Conservation (phyloP, 2,797 vertebrate species). For the Oophaga sylvatica region DNA sequence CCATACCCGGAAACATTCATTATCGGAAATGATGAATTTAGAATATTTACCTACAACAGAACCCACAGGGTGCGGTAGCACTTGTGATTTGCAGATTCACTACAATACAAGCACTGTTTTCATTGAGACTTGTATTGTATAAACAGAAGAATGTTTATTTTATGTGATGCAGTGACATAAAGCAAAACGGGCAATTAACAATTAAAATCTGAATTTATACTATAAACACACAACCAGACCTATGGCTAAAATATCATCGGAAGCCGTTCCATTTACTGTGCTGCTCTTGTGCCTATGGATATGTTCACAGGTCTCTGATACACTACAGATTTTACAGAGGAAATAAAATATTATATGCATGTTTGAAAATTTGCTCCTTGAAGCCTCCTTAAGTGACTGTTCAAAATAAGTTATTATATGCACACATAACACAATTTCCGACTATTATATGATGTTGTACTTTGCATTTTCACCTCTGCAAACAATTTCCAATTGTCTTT, state of each 20-base stretch:
- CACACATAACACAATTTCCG: too few relatives aligned
- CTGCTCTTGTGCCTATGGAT: background rate
- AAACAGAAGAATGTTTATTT: slow-evolving; percentile 19
- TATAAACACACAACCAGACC: slow-evolving; percentile 8
- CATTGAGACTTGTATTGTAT: background rate
- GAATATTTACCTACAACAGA: slow-evolving; percentile 21
- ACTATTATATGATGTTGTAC: too few relatives aligned
- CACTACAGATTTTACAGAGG: background rate
- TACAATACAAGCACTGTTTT: background rate
- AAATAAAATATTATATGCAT: too few relatives aligned
- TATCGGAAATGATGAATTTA: background rate
- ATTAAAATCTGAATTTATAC: background rate
- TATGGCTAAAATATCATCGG: background rate
- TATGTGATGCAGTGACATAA: background rate
- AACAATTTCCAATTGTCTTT: too few relatives aligned
- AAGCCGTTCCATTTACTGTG: background rate
- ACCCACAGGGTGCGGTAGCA: slow-evolving; percentile 3
- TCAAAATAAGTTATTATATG: too few relatives aligned
- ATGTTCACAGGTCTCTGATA: too few relatives aligned
- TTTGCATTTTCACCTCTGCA: too few relatives aligned
- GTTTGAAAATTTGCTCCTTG: too few relatives aligned
- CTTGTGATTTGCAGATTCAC: background rate
- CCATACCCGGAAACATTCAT: background rate
- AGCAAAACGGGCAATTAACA: slow-evolving; percentile 19
- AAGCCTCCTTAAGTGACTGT: too few relatives aligned